Evolutionary conservation across 2,888 invertebrate species (phyloP), one percentile per base, ranked within the genome.

Genomic region (Gibbula magus): DNA sequence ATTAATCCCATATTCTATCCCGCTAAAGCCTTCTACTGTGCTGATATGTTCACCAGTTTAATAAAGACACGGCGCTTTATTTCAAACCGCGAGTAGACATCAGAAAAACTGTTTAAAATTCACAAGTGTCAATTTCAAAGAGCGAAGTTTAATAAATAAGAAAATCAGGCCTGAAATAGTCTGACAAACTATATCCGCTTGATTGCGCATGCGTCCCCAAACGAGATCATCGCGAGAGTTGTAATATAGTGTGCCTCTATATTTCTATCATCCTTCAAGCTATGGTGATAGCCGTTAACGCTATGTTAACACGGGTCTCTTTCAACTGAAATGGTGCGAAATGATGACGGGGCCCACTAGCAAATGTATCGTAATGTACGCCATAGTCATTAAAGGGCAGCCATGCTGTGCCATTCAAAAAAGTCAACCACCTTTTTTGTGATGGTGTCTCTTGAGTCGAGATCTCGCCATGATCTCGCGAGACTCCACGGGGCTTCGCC

Each of bases 361-460:
- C 61, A 61, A 61, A 61, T 61, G 61, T 61, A 61, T 61, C 61
- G 61, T 61, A 61, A 61, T 61, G 61, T 29, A 61, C 29, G 29
- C 29, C 25, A 29, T 29, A 61, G 61, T 61, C 61, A 61, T 61
- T 61, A 61, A 61, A 61, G 25, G 29, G 61, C 25, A 18, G 7
- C 61, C 61, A 61, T 29, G 61, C 61, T 61, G 61, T 25, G 61
- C 61, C 61, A 25, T 61, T 61, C 61, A 29, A 29, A 61, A 61
- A 61, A 61, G 61, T 61, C 61, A 61, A 61, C 61, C 29, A 61
- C 61, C 61, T 61, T 61, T 61, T 61, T 61, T 61, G 61, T 61
- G 61, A 61, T 61, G 61, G 61, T 61, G 61, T 61, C 61, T 29
- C 61, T 61, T 29, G 61, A 61, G 61, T 61, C 61, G 61, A 61